Evolutionary conservation across 2,797 vertebrate species (phyloP).

Genomic region (Ctenochaetus hawaiiensis): DNA sequence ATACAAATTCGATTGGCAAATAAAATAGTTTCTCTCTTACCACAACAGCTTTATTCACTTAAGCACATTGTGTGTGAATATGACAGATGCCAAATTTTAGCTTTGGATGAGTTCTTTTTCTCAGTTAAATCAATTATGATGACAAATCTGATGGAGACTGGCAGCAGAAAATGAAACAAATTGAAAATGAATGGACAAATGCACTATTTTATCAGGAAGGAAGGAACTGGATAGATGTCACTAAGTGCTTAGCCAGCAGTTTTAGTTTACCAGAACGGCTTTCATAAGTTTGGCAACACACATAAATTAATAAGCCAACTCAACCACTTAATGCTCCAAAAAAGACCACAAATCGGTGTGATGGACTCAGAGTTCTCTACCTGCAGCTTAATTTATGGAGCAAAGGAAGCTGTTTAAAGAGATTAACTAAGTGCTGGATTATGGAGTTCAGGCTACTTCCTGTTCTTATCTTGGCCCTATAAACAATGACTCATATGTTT

Average conservation of each 20-base stretch:
- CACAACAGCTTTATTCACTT: too few species aligned
- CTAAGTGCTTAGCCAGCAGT: slow-evolving; percentile 57
- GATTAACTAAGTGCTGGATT: slow-evolving; percentile 22
- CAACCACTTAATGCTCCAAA: slow-evolving; percentile 46
- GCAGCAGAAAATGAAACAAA: slow-evolving; percentile 14
- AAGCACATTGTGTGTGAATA: neutral
- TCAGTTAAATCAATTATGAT: slow-evolving; percentile 6
- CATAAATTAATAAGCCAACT: slow-evolving; percentile 51
- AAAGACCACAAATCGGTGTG: slow-evolving; percentile 50
- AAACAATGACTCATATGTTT: neutral
- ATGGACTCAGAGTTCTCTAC: slow-evolving; percentile 36
- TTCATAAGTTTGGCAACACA: slow-evolving; percentile 38
- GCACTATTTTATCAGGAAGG: slow-evolving; percentile 12
- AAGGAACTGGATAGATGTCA: slow-evolving; percentile 2
- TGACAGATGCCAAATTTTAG: neutral
- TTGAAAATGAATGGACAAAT: slow-evolving; percentile 7
- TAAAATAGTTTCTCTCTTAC: neutral
- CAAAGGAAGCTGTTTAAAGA: slow-evolving; percentile 28
- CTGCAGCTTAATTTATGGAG: slow-evolving; percentile 35
- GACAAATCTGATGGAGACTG: neutral
- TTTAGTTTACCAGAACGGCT: slow-evolving; percentile 63
- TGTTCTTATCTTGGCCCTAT: neutral
- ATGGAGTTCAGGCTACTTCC: slow-evolving; percentile 10
- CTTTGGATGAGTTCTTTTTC: neutral
- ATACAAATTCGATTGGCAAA: neutral